Evolutionary conservation across 2,113 vertebrate genomes (phyloP).

Genomic region (Connochaetes taurinus): DNA sequence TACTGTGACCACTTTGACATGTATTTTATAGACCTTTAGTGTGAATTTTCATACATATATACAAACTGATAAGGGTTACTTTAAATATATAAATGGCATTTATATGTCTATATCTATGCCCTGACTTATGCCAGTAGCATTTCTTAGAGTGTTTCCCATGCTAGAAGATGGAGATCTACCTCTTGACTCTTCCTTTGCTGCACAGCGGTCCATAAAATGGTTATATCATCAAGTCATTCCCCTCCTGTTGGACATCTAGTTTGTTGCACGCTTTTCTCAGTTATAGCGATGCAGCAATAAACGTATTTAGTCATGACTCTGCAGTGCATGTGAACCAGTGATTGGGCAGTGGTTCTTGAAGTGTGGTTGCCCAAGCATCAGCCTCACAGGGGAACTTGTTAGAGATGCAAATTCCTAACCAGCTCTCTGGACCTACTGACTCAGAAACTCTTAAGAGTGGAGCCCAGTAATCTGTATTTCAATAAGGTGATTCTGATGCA

Average conservation of each 20-base stretch:
- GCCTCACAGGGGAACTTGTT: background rate
- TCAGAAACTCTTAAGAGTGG: background rate
- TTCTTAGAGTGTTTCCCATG: background rate
- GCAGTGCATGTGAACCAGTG: background rate
- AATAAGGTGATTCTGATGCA: background rate
- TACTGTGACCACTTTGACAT: background rate
- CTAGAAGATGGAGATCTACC: background rate
- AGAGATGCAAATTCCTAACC: background rate
- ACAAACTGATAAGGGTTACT: background rate
- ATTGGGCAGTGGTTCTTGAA: background rate
- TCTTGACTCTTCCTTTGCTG: background rate
- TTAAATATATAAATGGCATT: background rate
- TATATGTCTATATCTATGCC: background rate
- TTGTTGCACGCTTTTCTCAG: background rate
- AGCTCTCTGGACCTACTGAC: background rate
- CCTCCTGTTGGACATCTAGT: background rate
- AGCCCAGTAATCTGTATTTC: background rate
- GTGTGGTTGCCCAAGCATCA: background rate
- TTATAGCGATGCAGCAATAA: background rate
- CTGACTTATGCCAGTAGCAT: background rate
- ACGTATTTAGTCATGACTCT: background rate
- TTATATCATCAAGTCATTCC: background rate
- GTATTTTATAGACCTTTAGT: background rate
- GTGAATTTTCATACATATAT: background rate
- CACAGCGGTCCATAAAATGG: background rate